phyloP scores from a whole-genome alignment of 2,888 invertebrate species.

The Hirtodrosophila trivittata region DNA sequence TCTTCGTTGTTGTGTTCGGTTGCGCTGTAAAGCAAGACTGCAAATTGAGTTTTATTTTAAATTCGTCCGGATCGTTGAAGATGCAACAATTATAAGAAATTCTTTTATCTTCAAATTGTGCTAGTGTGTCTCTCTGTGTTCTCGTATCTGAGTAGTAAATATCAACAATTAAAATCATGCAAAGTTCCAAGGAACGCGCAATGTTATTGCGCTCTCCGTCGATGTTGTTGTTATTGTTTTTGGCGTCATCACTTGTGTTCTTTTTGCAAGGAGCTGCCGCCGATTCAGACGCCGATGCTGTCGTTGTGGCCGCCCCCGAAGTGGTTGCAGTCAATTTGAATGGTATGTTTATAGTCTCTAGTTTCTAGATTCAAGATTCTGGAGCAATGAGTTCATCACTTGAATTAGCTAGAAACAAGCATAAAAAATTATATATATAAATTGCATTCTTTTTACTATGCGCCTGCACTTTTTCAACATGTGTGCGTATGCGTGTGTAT shows the following conservation, averaged over 20 bases:
- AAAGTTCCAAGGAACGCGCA: conserved; percentile 39
- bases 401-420: conserved; percentile 42
- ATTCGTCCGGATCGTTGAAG: conserved; percentile 16
- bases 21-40: conserved; percentile 4
- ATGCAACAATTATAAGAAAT: conserved; percentile 49
- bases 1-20: conserved; percentile 41
- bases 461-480: conserved; percentile 5
- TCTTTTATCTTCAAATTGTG: conserved; percentile 15
- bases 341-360: conserved; percentile 48
- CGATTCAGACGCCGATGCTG: conserved; percentile 28
- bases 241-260: conserved; percentile 40
- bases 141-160: conserved; percentile 11
- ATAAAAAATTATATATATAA: conserved; percentile 27
- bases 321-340: conserved; percentile 53
- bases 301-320: conserved; percentile 33
- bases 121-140: conserved; percentile 9
- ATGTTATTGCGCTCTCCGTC: conserved; percentile 35
- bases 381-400: conserved; percentile 61
- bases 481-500: conserved; percentile 5
- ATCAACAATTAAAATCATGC: conserved; percentile 33
- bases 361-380: conserved; percentile 15
- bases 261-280: conserved; percentile 48
- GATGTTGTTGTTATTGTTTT: conserved; percentile 39
- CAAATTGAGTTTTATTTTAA: conserved; percentile 7
- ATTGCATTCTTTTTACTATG: conserved; percentile 37